These are phyloP conservation scores for Cryptocephalus moraei DNA, from an alignment of 2,888 invertebrate species.

Conservation along the genomic window DNA sequence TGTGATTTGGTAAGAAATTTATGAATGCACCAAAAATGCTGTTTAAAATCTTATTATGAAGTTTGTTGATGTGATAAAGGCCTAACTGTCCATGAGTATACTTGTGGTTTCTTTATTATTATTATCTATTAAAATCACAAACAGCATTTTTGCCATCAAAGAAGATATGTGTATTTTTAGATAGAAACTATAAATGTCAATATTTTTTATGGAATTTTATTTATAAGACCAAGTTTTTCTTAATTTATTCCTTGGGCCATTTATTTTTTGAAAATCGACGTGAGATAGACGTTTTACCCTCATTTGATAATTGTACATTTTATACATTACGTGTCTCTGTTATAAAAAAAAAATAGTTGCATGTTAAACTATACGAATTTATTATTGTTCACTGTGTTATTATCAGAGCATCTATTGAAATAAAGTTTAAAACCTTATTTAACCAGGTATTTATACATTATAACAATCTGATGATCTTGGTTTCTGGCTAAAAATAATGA, in stretches of 20 bases:
- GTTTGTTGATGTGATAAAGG: not conserved
- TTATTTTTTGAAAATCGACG: constrained; percentile 14
- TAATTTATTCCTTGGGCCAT: constrained; percentile 22
- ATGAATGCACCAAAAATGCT: not conserved
- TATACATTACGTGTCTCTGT: constrained; percentile 22
- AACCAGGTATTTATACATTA: too few relatives aligned
- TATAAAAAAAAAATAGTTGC: constrained; percentile 24
- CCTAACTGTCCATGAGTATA: not conserved
- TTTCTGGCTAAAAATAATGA: too few relatives aligned
- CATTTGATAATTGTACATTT: constrained; percentile 19
- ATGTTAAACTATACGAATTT: constrained; percentile 19
- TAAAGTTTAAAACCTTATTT: not conserved
- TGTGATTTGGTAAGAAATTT: constrained; percentile 41
- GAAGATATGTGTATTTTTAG: constrained; percentile 18
- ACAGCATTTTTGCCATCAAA: not conserved
- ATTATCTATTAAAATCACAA: too few relatives aligned
- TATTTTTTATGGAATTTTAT: constrained; percentile 18
- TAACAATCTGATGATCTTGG: too few relatives aligned
- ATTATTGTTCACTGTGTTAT: not conserved
- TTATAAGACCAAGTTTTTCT: constrained; percentile 14
- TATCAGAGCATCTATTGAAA: not conserved
- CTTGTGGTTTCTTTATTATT: too few relatives aligned
- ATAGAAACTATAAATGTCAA: constrained; percentile 21
- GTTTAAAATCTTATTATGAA: constrained; percentile 1
- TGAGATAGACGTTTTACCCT: not conserved